phyloP scores from a whole-genome alignment of 2,113 vertebrate genomes.

The Dicentrarchus labrax region DNA sequence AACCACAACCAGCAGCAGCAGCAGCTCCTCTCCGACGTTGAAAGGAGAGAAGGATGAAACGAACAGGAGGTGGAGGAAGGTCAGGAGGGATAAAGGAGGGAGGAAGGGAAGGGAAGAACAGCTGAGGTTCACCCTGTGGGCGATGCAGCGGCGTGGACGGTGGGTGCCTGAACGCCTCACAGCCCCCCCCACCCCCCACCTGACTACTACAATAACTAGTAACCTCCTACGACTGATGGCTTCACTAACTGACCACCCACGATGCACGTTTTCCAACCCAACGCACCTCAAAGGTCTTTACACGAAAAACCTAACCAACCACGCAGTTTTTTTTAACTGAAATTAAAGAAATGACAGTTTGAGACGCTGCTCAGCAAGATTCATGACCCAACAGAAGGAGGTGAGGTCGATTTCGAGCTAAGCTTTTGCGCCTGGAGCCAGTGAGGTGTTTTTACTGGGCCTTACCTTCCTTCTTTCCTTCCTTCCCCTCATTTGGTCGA shows the following conservation, averaged over 20 bases:
- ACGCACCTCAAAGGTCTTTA: background rate
- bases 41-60: conserved; percentile 66
- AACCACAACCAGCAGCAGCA: background rate
- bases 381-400: conserved; percentile 31
- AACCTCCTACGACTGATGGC: conserved; percentile 62
- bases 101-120: conserved; percentile 48
- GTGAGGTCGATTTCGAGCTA: conserved; percentile 27
- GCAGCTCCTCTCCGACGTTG: conserved; percentile 30
- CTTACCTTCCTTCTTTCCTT: conserved; percentile 13
- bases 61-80: conserved; percentile 57
- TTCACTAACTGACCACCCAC: conserved; percentile 75
- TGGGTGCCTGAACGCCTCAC: conserved; percentile 18
- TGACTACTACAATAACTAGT: conserved; percentile 66
- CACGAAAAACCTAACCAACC: conserved; percentile 13
- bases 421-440: conserved; percentile 37
- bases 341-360: conserved; percentile 40
- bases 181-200: background rate
- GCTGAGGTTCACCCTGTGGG: conserved; percentile 66
- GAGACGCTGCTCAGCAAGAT: conserved; percentile 38
- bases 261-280: background rate
- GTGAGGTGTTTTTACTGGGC: conserved; percentile 34
- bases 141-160: conserved; percentile 30
- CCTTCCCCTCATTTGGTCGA: conserved; percentile 9
- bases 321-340: background rate
- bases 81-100: conserved; percentile 55